Conservation (phyloP, 2,888 invertebrate species). For the Heliconius hortense region DNA sequence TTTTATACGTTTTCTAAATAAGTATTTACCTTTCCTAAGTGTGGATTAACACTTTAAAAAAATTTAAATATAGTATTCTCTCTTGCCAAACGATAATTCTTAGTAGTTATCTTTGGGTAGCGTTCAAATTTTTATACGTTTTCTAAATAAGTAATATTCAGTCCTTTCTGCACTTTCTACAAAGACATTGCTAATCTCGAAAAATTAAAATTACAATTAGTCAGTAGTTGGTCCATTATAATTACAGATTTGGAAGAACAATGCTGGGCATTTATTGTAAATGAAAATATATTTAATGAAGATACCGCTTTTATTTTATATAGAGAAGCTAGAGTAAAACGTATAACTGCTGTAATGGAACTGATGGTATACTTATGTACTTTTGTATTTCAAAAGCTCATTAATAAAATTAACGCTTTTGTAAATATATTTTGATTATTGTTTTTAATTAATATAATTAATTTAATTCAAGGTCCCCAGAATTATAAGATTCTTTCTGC, state of each 20-base stretch:
- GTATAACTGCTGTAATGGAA: constrained; percentile 84
- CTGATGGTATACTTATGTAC: constrained; percentile 76
- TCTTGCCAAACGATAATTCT: too few relatives aligned
- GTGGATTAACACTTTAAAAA: too few relatives aligned
- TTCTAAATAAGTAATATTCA: too few relatives aligned
- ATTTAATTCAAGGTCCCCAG: constrained; percentile 79
- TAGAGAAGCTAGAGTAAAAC: constrained; percentile 80
- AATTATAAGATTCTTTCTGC: constrained; percentile 88
- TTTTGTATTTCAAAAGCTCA: not conserved
- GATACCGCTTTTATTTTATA: constrained; percentile 88
- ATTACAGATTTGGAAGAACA: constrained; percentile 86
- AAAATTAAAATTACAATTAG: too few relatives aligned
- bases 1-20: too few relatives aligned
- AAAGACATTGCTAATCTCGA: not conserved
- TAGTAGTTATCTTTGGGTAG: too few relatives aligned
- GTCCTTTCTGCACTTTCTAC: not conserved
- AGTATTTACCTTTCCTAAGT: too few relatives aligned
- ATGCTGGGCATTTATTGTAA: constrained; percentile 89
- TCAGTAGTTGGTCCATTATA: not conserved
- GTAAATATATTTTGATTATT: not conserved
- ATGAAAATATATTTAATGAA: constrained; percentile 86
- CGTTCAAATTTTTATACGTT: too few relatives aligned
- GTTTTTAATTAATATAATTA: not conserved
- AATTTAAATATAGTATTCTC: too few relatives aligned
- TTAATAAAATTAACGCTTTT: not conserved